Evolutionary conservation across 2,113 vertebrate genomes (phyloP).

Genomic region (Silurus asotus): DNA sequence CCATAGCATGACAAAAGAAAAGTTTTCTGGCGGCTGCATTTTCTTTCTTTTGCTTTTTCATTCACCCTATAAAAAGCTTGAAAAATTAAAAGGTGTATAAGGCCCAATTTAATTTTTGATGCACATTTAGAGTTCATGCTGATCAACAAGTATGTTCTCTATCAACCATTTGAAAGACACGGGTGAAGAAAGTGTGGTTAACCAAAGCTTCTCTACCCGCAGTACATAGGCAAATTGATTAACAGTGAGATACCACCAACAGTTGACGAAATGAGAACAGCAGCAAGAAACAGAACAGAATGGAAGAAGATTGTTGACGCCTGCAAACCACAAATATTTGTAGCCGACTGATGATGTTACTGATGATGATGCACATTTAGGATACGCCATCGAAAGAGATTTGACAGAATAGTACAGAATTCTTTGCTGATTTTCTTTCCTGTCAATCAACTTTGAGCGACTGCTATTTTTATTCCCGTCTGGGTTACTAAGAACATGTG

Average conservation of each 20-base stretch:
- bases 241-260: too few species aligned
- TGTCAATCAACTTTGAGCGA: conserved; percentile 19
- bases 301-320: too few species aligned
- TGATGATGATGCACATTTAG: neutral
- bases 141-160: too few species aligned
- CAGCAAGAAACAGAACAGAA: too few species aligned
- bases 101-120: neutral
- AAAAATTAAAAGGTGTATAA: neutral
- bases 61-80: neutral
- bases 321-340: too few species aligned
- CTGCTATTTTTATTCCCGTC: neutral
- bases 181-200: too few species aligned
- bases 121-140: neutral
- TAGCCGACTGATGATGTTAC: too few species aligned
- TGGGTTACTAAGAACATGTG: conserved; percentile 30
- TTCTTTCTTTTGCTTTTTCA: neutral
- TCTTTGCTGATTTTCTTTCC: neutral
- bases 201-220: too few species aligned
- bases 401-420: conserved; percentile 1
- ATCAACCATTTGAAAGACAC: too few species aligned
- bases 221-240: too few species aligned
- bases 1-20: neutral
- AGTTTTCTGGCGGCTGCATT: neutral
- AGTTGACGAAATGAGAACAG: too few species aligned
- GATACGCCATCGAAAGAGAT: neutral